These are phyloP conservation scores for Graptemys geographica DNA, from an alignment of 2,797 vertebrate species.

Conservation along the genomic window DNA sequence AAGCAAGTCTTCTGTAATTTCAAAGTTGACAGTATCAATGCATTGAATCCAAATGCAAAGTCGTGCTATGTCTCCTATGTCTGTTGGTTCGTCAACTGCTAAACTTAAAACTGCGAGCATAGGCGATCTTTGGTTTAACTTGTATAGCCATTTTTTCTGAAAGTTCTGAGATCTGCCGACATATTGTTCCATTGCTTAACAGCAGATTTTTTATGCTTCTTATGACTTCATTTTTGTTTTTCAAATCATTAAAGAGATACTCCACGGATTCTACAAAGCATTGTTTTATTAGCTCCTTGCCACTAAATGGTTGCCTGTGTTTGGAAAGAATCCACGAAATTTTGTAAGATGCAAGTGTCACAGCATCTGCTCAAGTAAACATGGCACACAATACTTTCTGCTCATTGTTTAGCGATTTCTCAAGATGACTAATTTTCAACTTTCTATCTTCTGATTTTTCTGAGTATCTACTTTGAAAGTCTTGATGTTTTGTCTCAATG, in stretches of 20 bases:
- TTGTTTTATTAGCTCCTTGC: not conserved
- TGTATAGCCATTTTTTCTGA: not conserved
- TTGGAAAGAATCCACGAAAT: not conserved
- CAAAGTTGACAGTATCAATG: not conserved
- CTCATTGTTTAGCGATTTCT: not conserved
- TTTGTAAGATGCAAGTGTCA: conserved; percentile 5
- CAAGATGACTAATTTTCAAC: not conserved
- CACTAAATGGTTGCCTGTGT: not conserved
- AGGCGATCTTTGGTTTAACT: not conserved
- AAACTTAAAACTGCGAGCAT: not conserved
- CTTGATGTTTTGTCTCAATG: not conserved
- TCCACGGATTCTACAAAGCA: not conserved
- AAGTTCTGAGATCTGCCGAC: not conserved
- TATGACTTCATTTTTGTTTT: not conserved
- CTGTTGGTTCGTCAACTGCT: not conserved
- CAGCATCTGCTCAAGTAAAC: not conserved
- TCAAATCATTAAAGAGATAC: not conserved
- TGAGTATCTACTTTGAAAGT: not conserved
- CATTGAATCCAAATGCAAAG: not conserved
- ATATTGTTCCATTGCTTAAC: not conserved
- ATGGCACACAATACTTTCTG: not conserved
- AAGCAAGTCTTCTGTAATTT: not conserved
- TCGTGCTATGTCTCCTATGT: not conserved
- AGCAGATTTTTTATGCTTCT: not conserved
- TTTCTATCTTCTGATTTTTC: not conserved